Conservation (phyloP, 1,140 invertebrate species). For the Gryllus bimaculatus region DNA sequence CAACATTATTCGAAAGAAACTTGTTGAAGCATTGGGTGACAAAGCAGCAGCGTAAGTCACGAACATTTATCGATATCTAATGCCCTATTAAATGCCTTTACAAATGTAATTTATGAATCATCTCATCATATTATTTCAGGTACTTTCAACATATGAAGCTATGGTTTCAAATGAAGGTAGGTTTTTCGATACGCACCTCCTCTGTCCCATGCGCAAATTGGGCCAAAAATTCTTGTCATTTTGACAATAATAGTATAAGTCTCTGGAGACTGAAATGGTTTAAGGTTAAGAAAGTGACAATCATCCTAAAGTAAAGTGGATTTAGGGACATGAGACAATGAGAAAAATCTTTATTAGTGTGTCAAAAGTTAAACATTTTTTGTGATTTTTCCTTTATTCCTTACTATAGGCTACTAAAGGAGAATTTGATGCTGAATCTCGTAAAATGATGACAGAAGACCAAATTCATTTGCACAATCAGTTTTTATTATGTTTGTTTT, state of each 20-base stretch:
- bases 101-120: no score
- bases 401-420: conserved; percentile 53
- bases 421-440: conserved; percentile 66
- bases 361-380: background rate
- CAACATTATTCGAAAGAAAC: background rate
- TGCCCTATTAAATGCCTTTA: no score
- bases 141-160: conserved; percentile 60
- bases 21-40: background rate
- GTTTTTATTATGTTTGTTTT: conserved; percentile 67
- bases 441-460: conserved; percentile 54
- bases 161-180: conserved; percentile 60
- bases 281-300: background rate
- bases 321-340: background rate
- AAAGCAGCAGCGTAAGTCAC: background rate
- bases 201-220: background rate
- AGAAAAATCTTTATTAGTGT: conserved; percentile 10
- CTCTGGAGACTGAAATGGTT: background rate
- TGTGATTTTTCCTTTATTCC: conserved; percentile 12
- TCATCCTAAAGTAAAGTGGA: background rate
- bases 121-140: conserved; percentile 30
- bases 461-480: conserved; percentile 74
- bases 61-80: no score
- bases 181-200: background rate
- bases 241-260: background rate
- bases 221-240: background rate